phyloP scores from a whole-genome alignment of 2,888 invertebrate genomes.

The Drosophila gaucha region DNA sequence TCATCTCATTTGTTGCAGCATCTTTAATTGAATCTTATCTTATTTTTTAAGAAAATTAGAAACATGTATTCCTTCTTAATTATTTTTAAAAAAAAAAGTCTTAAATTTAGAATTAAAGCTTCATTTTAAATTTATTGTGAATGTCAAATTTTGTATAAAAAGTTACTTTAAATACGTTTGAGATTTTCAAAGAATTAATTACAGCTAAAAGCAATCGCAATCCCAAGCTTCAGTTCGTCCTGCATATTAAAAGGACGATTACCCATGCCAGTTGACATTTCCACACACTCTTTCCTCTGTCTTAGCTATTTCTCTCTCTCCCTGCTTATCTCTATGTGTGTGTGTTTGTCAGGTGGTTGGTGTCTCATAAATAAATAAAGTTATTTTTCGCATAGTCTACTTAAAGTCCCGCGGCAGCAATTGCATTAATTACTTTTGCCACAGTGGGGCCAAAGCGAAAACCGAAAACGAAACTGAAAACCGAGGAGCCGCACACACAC shows the following conservation, averaged over 20 bases:
- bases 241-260: constrained; percentile 35
- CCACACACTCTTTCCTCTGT: background rate
- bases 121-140: too few species aligned
- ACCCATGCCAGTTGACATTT: constrained; percentile 15
- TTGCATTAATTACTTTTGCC: constrained; percentile 69
- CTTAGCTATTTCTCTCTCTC: background rate
- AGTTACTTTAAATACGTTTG: background rate
- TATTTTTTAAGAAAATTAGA: too few species aligned
- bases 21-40: too few species aligned
- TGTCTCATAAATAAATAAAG: constrained; percentile 77
- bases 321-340: background rate
- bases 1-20: too few species aligned
- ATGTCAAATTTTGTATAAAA: background rate
- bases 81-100: too few species aligned
- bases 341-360: constrained; percentile 38
- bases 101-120: too few species aligned
- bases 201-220: background rate
- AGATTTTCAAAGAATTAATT: constrained; percentile 6
- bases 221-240: constrained; percentile 9
- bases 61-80: too few species aligned
- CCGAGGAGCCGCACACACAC: constrained; percentile 3
- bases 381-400: constrained; percentile 61
- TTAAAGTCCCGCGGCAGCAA: constrained; percentile 66
- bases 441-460: constrained; percentile 40
- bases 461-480: constrained; percentile 12